phyloP scores from a whole-genome alignment of 2,797 vertebrate genomes.

The Tragelaphus oryx region DNA sequence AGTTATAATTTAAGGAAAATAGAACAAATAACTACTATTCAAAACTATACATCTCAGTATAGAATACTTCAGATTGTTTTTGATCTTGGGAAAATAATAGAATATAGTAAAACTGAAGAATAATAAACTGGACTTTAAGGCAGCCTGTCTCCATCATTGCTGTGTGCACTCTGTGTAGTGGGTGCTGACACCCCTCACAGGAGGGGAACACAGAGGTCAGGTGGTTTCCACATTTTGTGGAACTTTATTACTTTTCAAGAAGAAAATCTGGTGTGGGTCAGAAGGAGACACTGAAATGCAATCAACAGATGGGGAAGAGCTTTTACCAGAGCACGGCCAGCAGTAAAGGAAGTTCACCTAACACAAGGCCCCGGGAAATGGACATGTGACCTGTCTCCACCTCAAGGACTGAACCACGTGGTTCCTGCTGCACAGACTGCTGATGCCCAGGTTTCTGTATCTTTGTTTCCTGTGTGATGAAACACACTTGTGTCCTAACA shows the following conservation, averaged over 20 bases:
- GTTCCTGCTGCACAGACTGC: no score
- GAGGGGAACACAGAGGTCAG: not conserved
- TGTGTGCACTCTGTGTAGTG: not conserved
- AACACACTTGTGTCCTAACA: no score
- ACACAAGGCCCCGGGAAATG: no score
- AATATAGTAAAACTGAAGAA: not conserved
- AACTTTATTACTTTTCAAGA: not conserved
- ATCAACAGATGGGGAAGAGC: no score
- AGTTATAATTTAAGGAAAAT: not conserved
- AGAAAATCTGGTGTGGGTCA: no score
- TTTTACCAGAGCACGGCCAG: no score
- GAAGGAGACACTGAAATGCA: no score
- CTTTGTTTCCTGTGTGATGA: no score
- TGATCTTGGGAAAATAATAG: not conserved
- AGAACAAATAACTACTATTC: not conserved
- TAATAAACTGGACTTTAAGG: not conserved
- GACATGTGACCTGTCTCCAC: no score
- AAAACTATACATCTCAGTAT: not conserved
- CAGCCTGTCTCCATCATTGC: rapidly evolving
- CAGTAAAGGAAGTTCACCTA: no score
- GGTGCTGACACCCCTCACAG: not conserved
- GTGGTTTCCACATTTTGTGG: not conserved
- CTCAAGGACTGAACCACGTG: no score
- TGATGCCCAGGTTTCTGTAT: no score
- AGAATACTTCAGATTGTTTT: not conserved